Evolutionary conservation across 2,888 invertebrate genomes (phyloP).

Genomic region (Epirrhoe tristata): DNA sequence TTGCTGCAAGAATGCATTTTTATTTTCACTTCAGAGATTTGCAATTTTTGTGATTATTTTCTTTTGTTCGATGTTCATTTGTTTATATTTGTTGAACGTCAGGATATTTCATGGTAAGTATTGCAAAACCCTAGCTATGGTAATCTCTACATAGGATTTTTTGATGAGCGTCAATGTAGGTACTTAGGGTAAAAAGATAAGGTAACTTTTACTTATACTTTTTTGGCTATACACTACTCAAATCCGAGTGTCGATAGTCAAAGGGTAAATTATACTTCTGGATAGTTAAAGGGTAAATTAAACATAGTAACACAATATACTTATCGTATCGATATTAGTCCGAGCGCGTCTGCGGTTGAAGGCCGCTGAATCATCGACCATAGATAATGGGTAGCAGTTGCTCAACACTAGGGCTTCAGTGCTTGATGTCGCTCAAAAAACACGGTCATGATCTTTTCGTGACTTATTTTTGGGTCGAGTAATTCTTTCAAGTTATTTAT

Average conservation of each 20-base stretch:
- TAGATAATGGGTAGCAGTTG: constrained; percentile 20
- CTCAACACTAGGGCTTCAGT: constrained; percentile 13
- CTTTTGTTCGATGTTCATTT: constrained; percentile 13
- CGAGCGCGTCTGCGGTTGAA: constrained; percentile 39
- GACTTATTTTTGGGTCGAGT: not conserved
- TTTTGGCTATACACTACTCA: too few species aligned
- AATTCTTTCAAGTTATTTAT: not conserved
- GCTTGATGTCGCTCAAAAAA: constrained; percentile 26
- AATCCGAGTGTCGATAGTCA: too few species aligned
- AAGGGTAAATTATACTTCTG: too few species aligned
- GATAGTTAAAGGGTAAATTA: too few species aligned
- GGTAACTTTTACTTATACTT: too few species aligned
- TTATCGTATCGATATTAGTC: too few species aligned
- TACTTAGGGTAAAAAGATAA: too few species aligned
- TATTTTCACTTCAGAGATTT: constrained; percentile 11
- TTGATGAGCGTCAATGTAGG: too few species aligned
- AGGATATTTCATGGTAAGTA: not conserved
- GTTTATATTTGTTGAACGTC: not conserved
- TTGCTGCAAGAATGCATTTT: constrained; percentile 40
- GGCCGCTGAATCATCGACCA: constrained; percentile 49
- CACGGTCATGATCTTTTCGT: constrained; percentile 26
- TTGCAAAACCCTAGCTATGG: too few species aligned
- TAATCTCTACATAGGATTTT: too few species aligned
- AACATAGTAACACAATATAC: too few species aligned
- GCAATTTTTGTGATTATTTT: not conserved